phyloP scores from a whole-genome alignment of 1,140 invertebrate species.

The Pollicipes pollicipes region DNA sequence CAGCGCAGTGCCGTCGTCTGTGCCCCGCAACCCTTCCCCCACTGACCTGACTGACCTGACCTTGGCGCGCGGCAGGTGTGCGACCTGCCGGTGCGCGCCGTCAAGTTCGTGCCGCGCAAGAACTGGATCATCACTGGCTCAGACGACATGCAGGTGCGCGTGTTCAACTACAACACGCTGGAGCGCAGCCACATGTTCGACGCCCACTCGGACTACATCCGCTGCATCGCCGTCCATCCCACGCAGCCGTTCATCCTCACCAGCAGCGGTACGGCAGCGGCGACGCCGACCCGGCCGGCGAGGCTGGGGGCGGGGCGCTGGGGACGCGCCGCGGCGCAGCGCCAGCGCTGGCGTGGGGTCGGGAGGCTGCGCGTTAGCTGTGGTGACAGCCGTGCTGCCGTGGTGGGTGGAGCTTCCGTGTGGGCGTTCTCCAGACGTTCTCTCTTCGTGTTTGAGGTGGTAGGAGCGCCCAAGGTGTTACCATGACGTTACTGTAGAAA shows the following conservation, averaged over 20 bases:
- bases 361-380: no score
- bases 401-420: no score
- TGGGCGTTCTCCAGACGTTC: no score
- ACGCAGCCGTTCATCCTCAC: constrained; percentile 93
- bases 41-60: not conserved
- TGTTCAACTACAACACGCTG: constrained; percentile 98
- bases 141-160: constrained; percentile 84
- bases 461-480: no score
- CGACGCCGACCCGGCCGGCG: no score
- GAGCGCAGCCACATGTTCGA: constrained; percentile 91
- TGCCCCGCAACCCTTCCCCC: not conserved
- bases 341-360: no score
- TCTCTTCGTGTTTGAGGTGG: no score
- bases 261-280: constrained; percentile 67
- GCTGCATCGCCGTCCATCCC: constrained; percentile 92
- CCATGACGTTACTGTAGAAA: no score
- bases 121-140: constrained; percentile 98
- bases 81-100: constrained; percentile 84
- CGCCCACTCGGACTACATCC: constrained; percentile 94
- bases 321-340: no score
- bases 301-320: no score
- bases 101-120: constrained; percentile 89
- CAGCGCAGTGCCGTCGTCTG: not conserved
- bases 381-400: no score
- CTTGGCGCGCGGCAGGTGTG: constrained; percentile 46